Percentiles rank a stretch among this genome's conserved stretches.
Conservation (phyloP, 2,888 invertebrate genomes). For the Andrena hattorfiana region DNA sequence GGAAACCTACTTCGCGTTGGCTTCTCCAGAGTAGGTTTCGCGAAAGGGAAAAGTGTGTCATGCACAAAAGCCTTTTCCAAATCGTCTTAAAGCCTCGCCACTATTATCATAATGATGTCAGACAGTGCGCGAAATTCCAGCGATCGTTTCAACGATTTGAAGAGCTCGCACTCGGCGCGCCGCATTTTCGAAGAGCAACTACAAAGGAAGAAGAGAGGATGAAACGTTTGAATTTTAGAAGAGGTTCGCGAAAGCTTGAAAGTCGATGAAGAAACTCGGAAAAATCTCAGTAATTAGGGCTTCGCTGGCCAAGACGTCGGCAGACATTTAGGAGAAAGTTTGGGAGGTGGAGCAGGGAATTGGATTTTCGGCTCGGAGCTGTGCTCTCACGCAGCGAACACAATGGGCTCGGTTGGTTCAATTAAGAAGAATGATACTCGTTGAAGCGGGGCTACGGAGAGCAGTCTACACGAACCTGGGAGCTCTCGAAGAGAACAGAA, state of each 20-base stretch:
- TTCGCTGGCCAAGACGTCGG: slow-evolving; percentile 17
- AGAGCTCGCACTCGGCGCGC: neutral
- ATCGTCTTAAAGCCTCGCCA: slow-evolving; percentile 68
- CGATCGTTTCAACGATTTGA: neutral
- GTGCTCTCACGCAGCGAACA: slow-evolving; percentile 14
- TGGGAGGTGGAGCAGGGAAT: slow-evolving; percentile 15
- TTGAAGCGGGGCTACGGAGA: slow-evolving; percentile 50
- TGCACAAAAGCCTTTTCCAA: slow-evolving; percentile 73
- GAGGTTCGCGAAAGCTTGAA: neutral
- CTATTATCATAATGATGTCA: slow-evolving; percentile 64
- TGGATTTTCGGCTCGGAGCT: slow-evolving; percentile 44
- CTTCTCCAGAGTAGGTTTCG: slow-evolving; percentile 72
- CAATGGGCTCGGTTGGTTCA: slow-evolving; percentile 57
- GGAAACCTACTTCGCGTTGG: slow-evolving; percentile 74
- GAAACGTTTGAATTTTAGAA: neutral
- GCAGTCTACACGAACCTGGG: slow-evolving; percentile 65
- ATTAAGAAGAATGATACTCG: slow-evolving; percentile 55
- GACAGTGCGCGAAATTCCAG: slow-evolving; percentile 19
- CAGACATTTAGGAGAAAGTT: slow-evolving; percentile 19
- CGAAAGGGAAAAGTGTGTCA: slow-evolving; percentile 74
- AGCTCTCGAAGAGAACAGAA: slow-evolving; percentile 52
- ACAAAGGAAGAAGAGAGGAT: neutral
- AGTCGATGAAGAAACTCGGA: neutral
- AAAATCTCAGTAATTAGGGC: slow-evolving; percentile 29
- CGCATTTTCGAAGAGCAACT: neutral